These are phyloP conservation scores for Lineus longissimus DNA, from an alignment of 1,140 invertebrate species.

Conservation along the genomic window DNA sequence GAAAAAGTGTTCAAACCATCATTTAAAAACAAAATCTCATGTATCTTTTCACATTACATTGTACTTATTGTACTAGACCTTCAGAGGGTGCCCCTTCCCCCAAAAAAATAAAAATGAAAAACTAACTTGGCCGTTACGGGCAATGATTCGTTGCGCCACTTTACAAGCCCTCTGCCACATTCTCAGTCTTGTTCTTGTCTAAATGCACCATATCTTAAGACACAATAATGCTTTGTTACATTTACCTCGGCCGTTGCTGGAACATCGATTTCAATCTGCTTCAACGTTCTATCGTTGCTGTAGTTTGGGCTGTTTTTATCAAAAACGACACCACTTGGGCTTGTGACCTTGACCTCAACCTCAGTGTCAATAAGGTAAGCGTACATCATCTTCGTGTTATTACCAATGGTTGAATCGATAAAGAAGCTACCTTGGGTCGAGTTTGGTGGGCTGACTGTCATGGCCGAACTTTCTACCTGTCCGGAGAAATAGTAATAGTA, in stretches of 20 bases:
- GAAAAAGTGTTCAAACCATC: no score
- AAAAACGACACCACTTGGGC: background rate
- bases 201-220: no score
- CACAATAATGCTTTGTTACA: background rate
- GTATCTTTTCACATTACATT: no score
- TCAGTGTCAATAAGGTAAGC: constrained; percentile 17
- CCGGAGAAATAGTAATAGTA: no score
- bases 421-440: constrained; percentile 15
- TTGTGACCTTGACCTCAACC: constrained; percentile 7
- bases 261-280: background rate
- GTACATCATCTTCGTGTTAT: constrained; percentile 23
- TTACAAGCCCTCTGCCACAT: no score
- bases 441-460: background rate
- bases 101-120: no score
- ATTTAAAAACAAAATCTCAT: no score
- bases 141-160: no score
- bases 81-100: no score
- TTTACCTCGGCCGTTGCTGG: background rate
- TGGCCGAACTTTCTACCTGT: background rate
- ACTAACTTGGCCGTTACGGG: no score
- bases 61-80: no score
- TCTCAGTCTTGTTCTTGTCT: no score
- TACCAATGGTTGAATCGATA: constrained; percentile 24
- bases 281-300: background rate
- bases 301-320: background rate